Percentiles rank a stretch among this genome's conserved stretches.
These are phyloP conservation scores for Protobothrops mucrosquamatus DNA, from an alignment of 2,113 vertebrate species.

Conservation along the genomic window DNA sequence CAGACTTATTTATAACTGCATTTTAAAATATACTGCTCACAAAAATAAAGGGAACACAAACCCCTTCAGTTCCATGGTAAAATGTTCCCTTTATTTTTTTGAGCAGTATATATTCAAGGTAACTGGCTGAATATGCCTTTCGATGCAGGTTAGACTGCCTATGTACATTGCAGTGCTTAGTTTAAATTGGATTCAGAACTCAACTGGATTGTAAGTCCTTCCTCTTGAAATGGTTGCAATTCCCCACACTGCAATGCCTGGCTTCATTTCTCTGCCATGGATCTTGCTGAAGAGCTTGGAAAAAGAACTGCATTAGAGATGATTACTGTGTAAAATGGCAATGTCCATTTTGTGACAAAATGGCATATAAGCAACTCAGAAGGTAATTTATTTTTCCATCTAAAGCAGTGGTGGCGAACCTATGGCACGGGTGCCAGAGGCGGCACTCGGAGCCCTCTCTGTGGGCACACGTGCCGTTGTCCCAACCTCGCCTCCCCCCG, in stretches of 20 bases:
- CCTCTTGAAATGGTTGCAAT: not conserved
- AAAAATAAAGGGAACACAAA: no score
- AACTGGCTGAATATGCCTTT: not conserved
- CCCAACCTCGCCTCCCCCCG: no score
- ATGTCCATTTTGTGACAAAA: not conserved
- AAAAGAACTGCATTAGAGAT: not conserved
- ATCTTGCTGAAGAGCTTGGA: not conserved
- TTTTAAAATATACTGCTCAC: not conserved
- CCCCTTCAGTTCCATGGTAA: no score
- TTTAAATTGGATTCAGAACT: not conserved
- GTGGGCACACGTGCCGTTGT: no score
- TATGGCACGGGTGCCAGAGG: no score
- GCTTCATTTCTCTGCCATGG: not conserved
- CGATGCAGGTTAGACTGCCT: not conserved
- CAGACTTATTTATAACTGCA: not conserved
- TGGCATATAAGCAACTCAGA: not conserved
- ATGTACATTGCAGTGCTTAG: not conserved
- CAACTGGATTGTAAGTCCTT: not conserved
- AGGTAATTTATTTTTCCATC: not conserved
- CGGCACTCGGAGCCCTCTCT: no score
- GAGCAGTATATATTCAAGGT: no score
- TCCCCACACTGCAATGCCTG: not conserved
- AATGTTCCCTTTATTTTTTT: no score
- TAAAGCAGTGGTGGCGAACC: no score
- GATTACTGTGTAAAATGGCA: not conserved